Evolutionary conservation across 2,888 invertebrate genomes (phyloP).

Genomic region (Caenorhabditis panamensis): DNA sequence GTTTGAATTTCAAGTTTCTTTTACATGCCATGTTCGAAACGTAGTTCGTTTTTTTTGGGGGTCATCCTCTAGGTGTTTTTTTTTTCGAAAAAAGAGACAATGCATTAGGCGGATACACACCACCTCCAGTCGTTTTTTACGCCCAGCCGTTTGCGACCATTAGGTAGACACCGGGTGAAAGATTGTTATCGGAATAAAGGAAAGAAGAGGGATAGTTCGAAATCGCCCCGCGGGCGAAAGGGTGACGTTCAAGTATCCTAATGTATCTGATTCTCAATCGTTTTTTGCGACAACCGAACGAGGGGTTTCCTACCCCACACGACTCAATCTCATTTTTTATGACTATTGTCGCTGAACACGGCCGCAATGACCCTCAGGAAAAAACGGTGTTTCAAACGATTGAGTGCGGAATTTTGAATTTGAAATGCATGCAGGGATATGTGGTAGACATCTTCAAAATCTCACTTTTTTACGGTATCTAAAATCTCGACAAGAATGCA

Average conservation of each 20-base stretch:
- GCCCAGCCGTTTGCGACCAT: conserved; percentile 16
- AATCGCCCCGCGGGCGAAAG: conserved; percentile 16
- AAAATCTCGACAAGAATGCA: too few relatives aligned
- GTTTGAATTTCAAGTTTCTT: conserved; percentile 12
- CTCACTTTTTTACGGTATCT: neutral
- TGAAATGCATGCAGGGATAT: conserved; percentile 16
- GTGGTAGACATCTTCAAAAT: neutral
- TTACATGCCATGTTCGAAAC: too few relatives aligned
- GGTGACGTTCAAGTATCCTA: conserved; percentile 39
- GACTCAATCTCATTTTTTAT: conserved; percentile 51
- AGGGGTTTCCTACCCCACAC: conserved; percentile 23
- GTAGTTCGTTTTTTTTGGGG: conserved; percentile 12
- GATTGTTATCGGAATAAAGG: conserved; percentile 41
- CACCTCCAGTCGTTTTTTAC: conserved; percentile 23
- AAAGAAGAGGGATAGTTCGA: neutral
- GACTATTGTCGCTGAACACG: conserved; percentile 43
- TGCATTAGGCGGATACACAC: conserved; percentile 3
- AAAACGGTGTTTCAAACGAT: conserved; percentile 6
- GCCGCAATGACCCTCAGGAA: conserved; percentile 44
- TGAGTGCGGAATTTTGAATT: conserved; percentile 9
- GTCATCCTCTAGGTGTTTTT: conserved; percentile 10
- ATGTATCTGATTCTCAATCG: conserved; percentile 12
- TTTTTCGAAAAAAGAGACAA: neutral
- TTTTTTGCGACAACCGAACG: conserved; percentile 30
- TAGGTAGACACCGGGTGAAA: conserved; percentile 22